Base-by-base conservation (phyloP, 2,888 invertebrate genomes). In the Pammene aurita region DNA sequence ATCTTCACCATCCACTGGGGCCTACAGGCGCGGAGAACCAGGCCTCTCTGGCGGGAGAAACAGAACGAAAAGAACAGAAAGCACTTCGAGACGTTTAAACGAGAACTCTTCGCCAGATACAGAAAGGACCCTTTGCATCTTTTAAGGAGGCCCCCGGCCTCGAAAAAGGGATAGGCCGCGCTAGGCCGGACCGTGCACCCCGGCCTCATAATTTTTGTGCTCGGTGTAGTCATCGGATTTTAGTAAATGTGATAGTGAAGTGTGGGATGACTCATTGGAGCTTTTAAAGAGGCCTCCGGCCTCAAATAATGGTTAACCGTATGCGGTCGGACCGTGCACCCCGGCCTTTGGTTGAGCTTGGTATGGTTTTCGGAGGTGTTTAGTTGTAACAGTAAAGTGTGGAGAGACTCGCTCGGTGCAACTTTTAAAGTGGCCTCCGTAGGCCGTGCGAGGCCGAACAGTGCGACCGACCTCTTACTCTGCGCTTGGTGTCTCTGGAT, bases 1-100 rank as follows among this genome's bases (percentile, higher is more conserved):
- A 95, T 97, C 58, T 98, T 97, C 89, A 97, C 97, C 0, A 96
- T 96, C 63, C 98, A 98, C 82, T 97, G 97, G 96, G 97, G 97
- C 0, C 89, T 98, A 5, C 97, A 97, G 83, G 95, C 95, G 41
- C 95, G 96, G 68, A 94, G 96, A 77, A 94, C 94, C 50, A 93
- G 97, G 34, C 97, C 97, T 0, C 94, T 96, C 0, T 97, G 97
- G 97, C 93, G 97, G 54, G 97, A 97, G 84, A 95, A 96, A 70
- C 97, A 98, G 81, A 97, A 97, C 86, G 96, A 95, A 77, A 93
- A 95, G 74, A 97, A 98, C 85, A 89, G 97, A 65, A 96, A 96
- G 77, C 94, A 96, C 77, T 97, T 97, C 80, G 96, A 97, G 77
- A 94, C 94, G 0, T 97, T 97, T 88, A 97, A 97, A 84, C 93